Evolutionary conservation across 92 coral and sea anemone genomes (phyloP).

Genomic region (Blastomussa wellsi): DNA sequence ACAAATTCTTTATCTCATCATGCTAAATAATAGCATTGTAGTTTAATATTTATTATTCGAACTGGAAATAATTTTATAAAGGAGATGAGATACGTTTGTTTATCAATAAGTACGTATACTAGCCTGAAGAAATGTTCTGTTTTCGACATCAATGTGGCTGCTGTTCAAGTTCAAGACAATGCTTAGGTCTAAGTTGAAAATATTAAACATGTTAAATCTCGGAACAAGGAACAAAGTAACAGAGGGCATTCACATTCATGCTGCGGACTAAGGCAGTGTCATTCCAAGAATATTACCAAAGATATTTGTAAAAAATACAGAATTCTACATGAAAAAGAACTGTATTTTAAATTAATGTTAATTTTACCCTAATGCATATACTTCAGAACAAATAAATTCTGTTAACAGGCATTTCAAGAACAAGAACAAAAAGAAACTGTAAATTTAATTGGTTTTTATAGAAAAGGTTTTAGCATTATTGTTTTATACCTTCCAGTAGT

Average conservation of each 20-base stretch:
- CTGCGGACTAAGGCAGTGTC: too few species aligned
- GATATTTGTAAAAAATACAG: not conserved
- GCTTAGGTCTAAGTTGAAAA: not conserved
- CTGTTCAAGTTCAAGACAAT: constrained; percentile 14
- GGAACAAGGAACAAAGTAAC: not conserved
- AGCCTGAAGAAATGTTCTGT: constrained; percentile 8
- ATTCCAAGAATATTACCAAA: not conserved
- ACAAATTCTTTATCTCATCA: too few species aligned
- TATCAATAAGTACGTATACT: not conserved
- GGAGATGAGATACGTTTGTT: not conserved
- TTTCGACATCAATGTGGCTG: constrained; percentile 2
- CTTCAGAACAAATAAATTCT: too few species aligned
- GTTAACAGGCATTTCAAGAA: not conserved
- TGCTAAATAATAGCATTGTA: too few species aligned
- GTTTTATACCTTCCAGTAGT: not conserved
- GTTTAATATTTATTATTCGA: too few species aligned
- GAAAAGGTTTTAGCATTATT: not conserved
- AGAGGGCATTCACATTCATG: not conserved
- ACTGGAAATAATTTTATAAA: not conserved
- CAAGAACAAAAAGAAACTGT: not conserved
- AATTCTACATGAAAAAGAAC: too few species aligned
- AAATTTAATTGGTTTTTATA: too few species aligned
- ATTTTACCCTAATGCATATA: not conserved
- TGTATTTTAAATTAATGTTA: too few species aligned
- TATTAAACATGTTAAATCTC: not conserved